Evolutionary conservation across 1,140 invertebrate genomes (phyloP), one percentile per base, ranked within the genome.

Genomic region (Leguminivora glycinivorella): DNA sequence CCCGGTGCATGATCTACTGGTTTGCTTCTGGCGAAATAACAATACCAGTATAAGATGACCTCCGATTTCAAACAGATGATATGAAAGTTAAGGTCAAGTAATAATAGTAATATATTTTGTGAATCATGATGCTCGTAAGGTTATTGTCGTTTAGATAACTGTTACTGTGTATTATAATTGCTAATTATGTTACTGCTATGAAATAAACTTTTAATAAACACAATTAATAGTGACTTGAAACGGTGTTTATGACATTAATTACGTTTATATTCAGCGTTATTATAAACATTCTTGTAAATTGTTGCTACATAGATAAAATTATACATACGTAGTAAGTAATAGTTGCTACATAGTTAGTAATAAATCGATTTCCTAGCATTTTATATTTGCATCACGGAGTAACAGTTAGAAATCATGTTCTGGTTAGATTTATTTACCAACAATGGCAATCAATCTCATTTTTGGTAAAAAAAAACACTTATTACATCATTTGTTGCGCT

Each of bases 141-240:
- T 63, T 63, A 63, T 63, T 63, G 58, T 63, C 58, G n/a, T 34
- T 7, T 7, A 63, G 58, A 63, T 63, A 63, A 63, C 58, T 31
- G 58, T 63, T 31, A n/a, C 10, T 63, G n/a, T 34, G n/a, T 34
- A 34, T 63, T 63, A 63, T 19, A 63, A 63, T 63, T 63, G 58
- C 58, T 63, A 63, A 63, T 63, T 52, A 43, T n/a, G 40, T 52
- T 19, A 7, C 47, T 19, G 47, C 19, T 52, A 52, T 52, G 47
- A 52, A 52, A 6, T 52, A 19, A 47, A 17, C 17, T 52, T 43
- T 52, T 22, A 52, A 7, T 52, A 52, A 52, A 22, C 47, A 10
- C 5, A 52, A 2, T 22, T 52, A 19, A 52, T 52, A n/a, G 40
- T 17, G n/a, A 17, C 40, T 43, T 9, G 47, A 19, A 47, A 19